A percentile compares a stretch with the other conserved stretches of the same genome.
These are phyloP conservation scores for Tetragnatha montana DNA, from an alignment of 2,888 invertebrate genomes.

Conservation along the genomic window DNA sequence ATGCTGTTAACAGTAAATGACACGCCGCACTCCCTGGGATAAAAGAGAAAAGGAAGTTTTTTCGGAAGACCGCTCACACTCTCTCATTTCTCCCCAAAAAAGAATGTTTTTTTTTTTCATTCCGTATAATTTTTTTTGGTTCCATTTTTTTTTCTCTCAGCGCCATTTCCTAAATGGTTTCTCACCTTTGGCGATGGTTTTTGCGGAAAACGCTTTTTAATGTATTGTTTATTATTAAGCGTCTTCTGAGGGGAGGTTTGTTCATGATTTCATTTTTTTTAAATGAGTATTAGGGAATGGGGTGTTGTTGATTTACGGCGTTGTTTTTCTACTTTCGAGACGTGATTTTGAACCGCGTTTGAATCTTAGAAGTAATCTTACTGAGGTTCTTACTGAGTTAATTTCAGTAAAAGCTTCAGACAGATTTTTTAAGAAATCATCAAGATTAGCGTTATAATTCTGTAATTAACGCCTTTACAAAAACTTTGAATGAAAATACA, in stretches of 20 bases:
- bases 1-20: slow-evolving; percentile 46
- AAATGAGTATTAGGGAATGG: neutral
- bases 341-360: too few relatives aligned
- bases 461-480: too few relatives aligned
- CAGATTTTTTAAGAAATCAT: too few relatives aligned
- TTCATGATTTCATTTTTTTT: neutral
- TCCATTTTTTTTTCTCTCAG: neutral
- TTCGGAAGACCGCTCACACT: neutral
- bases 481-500: too few relatives aligned
- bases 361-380: too few relatives aligned
- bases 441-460: too few relatives aligned
- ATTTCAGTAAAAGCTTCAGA: too few relatives aligned
- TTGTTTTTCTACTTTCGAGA: neutral
- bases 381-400: too few relatives aligned
- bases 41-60: slow-evolving; percentile 9
- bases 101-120: neutral
- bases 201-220: neutral
- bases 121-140: neutral
- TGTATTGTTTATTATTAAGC: neutral
- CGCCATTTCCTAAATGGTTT: neutral
- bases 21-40: slow-evolving; percentile 11
- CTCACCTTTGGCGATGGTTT: neutral
- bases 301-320: neutral
- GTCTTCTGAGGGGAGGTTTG: neutral
- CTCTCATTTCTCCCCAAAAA: neutral